phyloP scores from a whole-genome alignment of 2,797 vertebrate genomes.

The Acanthurus lineatus region DNA sequence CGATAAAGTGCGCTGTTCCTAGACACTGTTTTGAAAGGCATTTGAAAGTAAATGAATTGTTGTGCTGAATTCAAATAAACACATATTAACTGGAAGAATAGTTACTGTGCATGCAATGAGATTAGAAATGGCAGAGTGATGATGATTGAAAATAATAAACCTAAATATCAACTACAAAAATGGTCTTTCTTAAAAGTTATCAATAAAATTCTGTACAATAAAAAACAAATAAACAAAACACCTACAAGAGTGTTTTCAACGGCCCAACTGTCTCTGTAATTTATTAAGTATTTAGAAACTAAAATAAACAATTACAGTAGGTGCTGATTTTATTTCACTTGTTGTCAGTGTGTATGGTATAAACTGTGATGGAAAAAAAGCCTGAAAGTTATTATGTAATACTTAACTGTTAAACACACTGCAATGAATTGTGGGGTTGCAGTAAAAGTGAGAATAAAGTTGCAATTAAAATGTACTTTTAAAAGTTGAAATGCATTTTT shows the following conservation, averaged over 20 bases:
- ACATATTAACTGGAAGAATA: not conserved
- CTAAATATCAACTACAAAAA: not conserved
- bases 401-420: not conserved
- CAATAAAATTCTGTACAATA: not conserved
- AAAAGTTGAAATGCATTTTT: too few relatives aligned
- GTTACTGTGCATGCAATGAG: not conserved
- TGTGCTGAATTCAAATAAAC: not conserved
- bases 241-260: too few relatives aligned
- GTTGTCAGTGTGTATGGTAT: not conserved
- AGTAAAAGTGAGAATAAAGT: not conserved
- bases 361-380: not conserved
- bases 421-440: not conserved
- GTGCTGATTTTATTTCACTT: not conserved
- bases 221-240: accelerated
- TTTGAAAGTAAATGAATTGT: not conserved
- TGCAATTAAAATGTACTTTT: not conserved
- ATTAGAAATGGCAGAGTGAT: not conserved
- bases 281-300: not conserved
- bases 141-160: not conserved
- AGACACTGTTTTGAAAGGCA: not conserved
- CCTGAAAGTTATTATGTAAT: conserved; percentile 13
- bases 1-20: not conserved
- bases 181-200: not conserved
- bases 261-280: not conserved
- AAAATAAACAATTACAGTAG: not conserved